Conservation (phyloP, 1,140 invertebrate species). For the Subanguina moxae region DNA sequence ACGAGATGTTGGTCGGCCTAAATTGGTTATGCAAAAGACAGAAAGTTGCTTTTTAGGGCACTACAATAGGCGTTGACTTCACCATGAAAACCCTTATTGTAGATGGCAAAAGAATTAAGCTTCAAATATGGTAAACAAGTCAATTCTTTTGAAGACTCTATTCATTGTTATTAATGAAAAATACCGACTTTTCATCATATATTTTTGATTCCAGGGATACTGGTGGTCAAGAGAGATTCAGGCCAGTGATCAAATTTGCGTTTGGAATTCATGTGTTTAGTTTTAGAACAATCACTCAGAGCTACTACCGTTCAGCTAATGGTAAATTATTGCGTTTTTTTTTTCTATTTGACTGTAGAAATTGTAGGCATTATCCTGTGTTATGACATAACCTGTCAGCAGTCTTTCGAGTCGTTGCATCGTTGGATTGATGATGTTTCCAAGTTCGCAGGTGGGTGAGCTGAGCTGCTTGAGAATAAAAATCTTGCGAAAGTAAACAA, state of each 20-base stretch:
- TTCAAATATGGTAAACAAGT: constrained; percentile 75
- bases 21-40: too few species aligned
- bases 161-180: too few species aligned
- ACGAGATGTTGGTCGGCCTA: too few species aligned
- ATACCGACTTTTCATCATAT: background rate
- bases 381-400: constrained; percentile 86
- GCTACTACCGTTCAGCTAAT: constrained; percentile 67
- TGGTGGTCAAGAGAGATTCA: constrained; percentile 82
- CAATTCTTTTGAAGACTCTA: too few species aligned
- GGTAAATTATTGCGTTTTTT: constrained; percentile 44
- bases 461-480: too few species aligned
- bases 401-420: constrained; percentile 80
- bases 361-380: constrained; percentile 65
- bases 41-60: constrained; percentile 69
- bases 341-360: too few species aligned
- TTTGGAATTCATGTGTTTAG: background rate
- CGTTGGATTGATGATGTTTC: constrained; percentile 91
- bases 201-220: constrained; percentile 65
- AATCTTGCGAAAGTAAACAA: too few species aligned
- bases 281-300: constrained; percentile 64
- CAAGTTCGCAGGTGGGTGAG: constrained; percentile 68
- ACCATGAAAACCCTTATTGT: constrained; percentile 90
- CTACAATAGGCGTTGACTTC: constrained; percentile 91
- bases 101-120: constrained; percentile 85
- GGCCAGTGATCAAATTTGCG: constrained; percentile 35